Percentiles rank a stretch among this genome's conserved stretches.
Evolutionary conservation across 1,140 invertebrate genomes (phyloP).

Genomic region (Acromyrmex heyeri): DNA sequence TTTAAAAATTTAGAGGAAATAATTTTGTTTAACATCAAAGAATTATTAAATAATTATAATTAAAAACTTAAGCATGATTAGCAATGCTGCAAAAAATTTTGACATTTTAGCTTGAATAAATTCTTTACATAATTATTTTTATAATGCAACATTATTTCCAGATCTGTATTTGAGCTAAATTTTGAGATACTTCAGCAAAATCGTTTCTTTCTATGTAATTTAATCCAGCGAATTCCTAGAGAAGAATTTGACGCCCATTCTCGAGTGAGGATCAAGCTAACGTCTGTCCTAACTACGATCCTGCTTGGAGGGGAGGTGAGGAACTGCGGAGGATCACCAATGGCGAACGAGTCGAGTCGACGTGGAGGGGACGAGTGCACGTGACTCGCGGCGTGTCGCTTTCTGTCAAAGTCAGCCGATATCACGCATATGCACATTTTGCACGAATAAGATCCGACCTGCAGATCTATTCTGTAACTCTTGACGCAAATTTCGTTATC

Average conservation of each 20-base stretch:
- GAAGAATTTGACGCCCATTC: background rate
- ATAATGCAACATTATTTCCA: too few relatives aligned
- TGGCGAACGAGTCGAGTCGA: conserved; percentile 44
- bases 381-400: conserved; percentile 72
- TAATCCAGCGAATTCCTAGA: background rate
- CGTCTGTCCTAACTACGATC: conserved; percentile 1
- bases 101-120: too few relatives aligned
- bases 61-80: too few relatives aligned
- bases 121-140: too few relatives aligned
- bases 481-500: too few relatives aligned
- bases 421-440: background rate
- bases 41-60: too few relatives aligned
- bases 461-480: too few relatives aligned
- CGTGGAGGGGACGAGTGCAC: conserved; percentile 65
- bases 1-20: too few relatives aligned
- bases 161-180: too few relatives aligned
- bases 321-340: conserved; percentile 56
- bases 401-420: conserved; percentile 56
- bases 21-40: too few relatives aligned
- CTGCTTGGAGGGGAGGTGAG: conserved; percentile 27
- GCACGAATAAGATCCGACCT: background rate
- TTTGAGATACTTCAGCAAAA: too few relatives aligned
- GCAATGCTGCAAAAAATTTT: too few relatives aligned
- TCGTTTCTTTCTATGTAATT: background rate
- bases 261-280: background rate